Evolutionary conservation across 2,888 invertebrate species (phyloP).

Genomic region (Rhingia campestris): DNA sequence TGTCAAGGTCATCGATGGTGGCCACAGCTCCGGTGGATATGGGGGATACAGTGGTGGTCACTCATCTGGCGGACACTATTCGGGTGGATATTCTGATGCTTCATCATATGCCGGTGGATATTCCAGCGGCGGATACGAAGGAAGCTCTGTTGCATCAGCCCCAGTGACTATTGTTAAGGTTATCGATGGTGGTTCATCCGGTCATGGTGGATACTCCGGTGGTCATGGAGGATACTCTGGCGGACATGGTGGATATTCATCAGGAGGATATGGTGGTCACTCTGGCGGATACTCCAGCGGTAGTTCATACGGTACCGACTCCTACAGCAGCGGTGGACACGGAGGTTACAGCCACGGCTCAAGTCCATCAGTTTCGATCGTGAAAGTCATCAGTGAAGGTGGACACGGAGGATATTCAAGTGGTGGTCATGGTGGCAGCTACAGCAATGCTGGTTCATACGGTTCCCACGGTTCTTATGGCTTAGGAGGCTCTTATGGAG

Average conservation of each 20-base stretch:
- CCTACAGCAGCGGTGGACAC: conserved; percentile 12
- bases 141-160: conserved; percentile 29
- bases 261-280: conserved; percentile 53
- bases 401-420: conserved; percentile 65
- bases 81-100: conserved; percentile 12
- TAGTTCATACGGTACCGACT: conserved; percentile 28
- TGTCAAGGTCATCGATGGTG: conserved; percentile 43
- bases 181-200: conserved; percentile 27
- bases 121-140: conserved; percentile 23
- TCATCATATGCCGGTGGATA: conserved; percentile 22
- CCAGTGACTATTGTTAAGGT: conserved; percentile 53
- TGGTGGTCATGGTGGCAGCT: conserved; percentile 45
- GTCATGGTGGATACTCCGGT: conserved; percentile 52
- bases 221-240: conserved; percentile 65
- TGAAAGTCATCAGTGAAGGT: conserved; percentile 51
- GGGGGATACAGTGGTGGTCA: conserved; percentile 29
- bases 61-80: conserved; percentile 4
- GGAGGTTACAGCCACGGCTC: conserved; percentile 49
- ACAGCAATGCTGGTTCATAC: conserved; percentile 20
- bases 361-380: conserved; percentile 38
- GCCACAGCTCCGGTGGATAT: conserved; percentile 23
- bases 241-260: conserved; percentile 70
- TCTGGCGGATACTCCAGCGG: conserved; percentile 65
- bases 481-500: neutral
- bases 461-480: conserved; percentile 25